These are phyloP conservation scores for Hipposideros armiger DNA, from an alignment of 2,113 vertebrate species.

Conservation along the genomic window DNA sequence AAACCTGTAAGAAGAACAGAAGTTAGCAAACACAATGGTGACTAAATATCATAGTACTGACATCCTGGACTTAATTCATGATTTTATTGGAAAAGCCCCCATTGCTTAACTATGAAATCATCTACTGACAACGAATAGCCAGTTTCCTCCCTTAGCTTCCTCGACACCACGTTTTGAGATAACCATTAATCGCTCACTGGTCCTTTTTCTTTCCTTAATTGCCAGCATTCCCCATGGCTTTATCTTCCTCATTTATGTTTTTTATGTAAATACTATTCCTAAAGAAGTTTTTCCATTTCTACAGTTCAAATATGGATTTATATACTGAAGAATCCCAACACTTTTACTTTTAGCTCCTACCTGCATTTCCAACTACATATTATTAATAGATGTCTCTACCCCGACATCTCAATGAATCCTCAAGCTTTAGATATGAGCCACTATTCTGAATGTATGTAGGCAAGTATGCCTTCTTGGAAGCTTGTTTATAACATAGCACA, in stretches of 20 bases:
- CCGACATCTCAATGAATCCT: background rate
- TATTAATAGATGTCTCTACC: background rate
- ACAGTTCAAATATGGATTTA: constrained; percentile 1
- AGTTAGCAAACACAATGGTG: constrained; percentile 73
- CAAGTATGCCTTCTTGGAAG: background rate
- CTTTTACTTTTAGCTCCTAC: constrained; percentile 16
- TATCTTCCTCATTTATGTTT: constrained; percentile 40
- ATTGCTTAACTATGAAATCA: constrained; percentile 33
- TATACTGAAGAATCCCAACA: background rate
- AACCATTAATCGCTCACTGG: background rate
- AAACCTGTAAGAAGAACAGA: constrained; percentile 76
- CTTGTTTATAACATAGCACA: background rate
- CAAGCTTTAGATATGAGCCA: constrained; percentile 3
- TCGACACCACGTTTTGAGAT: background rate
- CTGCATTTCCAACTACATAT: constrained; percentile 25
- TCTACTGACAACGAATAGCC: background rate
- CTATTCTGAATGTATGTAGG: background rate
- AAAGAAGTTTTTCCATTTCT: constrained; percentile 31
- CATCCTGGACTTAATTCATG: constrained; percentile 42
- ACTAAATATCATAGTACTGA: constrained; percentile 55
- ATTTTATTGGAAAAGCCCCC: constrained; percentile 47
- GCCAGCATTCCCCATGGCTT: background rate
- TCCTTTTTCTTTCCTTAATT: constrained; percentile 43
- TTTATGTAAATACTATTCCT: constrained; percentile 27
- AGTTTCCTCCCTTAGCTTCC: background rate